Conservation (phyloP, 2,797 vertebrate genomes). For the Taeniopygia guttata region DNA sequence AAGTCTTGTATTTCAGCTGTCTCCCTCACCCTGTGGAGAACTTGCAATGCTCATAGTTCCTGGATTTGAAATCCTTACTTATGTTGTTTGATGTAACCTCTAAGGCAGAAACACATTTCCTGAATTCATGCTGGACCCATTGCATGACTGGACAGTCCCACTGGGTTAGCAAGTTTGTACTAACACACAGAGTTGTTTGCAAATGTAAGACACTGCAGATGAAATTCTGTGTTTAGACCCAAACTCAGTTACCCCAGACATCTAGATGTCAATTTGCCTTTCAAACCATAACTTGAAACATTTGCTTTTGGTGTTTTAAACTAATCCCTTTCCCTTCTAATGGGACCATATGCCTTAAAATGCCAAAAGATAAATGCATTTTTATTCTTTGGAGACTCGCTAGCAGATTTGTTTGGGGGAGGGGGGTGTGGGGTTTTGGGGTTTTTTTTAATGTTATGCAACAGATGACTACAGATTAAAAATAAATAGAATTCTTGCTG, state of each 20-base stretch:
- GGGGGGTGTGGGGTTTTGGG: no score
- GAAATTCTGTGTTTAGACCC: not conserved
- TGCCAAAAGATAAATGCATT: not conserved
- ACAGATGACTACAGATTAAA: not conserved
- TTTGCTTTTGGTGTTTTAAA: not conserved
- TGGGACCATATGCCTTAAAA: not conserved
- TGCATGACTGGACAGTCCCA: not conserved
- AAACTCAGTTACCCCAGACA: not conserved
- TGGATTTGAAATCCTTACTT: not conserved
- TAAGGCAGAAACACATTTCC: not conserved
- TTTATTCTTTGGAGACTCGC: not conserved
- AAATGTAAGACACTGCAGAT: not conserved
- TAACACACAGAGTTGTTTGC: not conserved
- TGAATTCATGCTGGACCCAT: not conserved
- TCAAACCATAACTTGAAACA: not conserved
- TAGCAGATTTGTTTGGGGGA: not conserved
- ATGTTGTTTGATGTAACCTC: not conserved
- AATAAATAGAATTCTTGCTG: not conserved
- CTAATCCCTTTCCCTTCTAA: not conserved
- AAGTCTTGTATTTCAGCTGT: not conserved
- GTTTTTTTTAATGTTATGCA: not conserved
- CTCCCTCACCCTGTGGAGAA: not conserved
- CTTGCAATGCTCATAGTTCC: not conserved
- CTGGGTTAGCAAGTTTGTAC: not conserved
- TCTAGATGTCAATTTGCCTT: not conserved